Evolutionary conservation across 2,797 vertebrate genomes (phyloP).

Genomic region (Poeciliopsis infans): DNA sequence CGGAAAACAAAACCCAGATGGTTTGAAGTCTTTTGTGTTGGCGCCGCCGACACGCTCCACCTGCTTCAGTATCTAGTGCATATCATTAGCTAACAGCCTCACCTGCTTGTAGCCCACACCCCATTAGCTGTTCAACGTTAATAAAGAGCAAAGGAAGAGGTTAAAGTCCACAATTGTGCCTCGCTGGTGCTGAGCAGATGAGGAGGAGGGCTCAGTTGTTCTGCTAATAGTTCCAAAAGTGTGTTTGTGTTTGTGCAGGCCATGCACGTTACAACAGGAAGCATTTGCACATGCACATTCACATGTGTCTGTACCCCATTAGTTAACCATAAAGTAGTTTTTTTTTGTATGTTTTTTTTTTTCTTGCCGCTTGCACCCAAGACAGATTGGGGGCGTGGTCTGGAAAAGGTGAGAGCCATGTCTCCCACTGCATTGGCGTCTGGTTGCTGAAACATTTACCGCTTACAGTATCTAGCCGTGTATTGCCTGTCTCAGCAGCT

Average conservation of each 20-base stretch:
- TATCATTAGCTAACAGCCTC: conserved; percentile 56
- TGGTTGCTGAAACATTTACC: conserved; percentile 46
- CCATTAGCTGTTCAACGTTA: conserved; percentile 65
- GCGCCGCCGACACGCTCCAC: conserved; percentile 8
- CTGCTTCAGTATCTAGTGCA: conserved; percentile 20
- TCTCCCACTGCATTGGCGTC: conserved; percentile 51
- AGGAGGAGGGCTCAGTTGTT: conserved; percentile 63
- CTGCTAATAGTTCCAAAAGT: conserved; percentile 59
- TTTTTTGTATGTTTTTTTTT: neutral
- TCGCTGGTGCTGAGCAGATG: conserved; percentile 46
- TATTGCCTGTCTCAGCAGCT: conserved; percentile 72
- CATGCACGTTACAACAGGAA: conserved; percentile 43
- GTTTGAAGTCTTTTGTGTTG: conserved; percentile 25
- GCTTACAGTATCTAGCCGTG: conserved; percentile 62
- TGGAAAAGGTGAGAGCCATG: conserved; percentile 66
- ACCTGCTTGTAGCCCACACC: conserved; percentile 61
- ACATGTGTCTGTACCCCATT: conserved; percentile 57
- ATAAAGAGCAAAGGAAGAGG: conserved; percentile 70
- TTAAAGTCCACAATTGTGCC: conserved; percentile 72
- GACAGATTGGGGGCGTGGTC: conserved; percentile 61
- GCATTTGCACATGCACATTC: conserved; percentile 29
- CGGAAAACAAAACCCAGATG: conserved; percentile 25
- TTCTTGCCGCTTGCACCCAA: conserved; percentile 59
- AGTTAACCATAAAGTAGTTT: conserved; percentile 62
- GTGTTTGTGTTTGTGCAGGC: conserved; percentile 30